Evolutionary conservation across 2,888 invertebrate species (phyloP).

Genomic region (Rhaphigaster nebulosa): DNA sequence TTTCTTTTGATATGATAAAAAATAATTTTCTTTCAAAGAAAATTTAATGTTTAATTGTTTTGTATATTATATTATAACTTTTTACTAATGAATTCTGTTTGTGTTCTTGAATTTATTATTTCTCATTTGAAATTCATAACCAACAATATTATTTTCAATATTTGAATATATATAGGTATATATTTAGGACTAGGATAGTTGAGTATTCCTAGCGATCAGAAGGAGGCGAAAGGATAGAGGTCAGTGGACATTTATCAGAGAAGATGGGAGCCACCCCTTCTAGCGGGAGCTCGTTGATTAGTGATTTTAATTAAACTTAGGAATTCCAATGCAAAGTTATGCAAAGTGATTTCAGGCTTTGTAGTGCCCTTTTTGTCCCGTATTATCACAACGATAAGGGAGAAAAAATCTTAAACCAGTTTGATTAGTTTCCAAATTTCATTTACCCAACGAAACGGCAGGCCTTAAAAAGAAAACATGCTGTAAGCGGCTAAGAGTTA

Average conservation of each 20-base stretch:
- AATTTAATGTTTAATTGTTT: no score
- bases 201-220: background rate
- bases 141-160: no score
- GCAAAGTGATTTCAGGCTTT: conserved; percentile 59
- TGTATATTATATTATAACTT: no score
- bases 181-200: background rate
- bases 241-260: conserved; percentile 54
- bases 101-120: no score
- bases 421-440: conserved; percentile 48
- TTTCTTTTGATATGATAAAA: no score
- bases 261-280: background rate
- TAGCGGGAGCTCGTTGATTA: conserved; percentile 1
- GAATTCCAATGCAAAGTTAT: conserved; percentile 59
- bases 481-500: background rate
- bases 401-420: conserved; percentile 42
- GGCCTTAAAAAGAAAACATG: conserved; percentile 3
- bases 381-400: conserved; percentile 54
- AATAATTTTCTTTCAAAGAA: no score
- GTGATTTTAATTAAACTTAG: conserved; percentile 59
- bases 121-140: no score
- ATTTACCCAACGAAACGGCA: background rate
- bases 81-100: no score
- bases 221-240: conserved; percentile 6
- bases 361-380: conserved; percentile 54
- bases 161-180: no score